phyloP scores from a whole-genome alignment of 2,113 vertebrate species.

The Dendropsophus ebraccatus region DNA sequence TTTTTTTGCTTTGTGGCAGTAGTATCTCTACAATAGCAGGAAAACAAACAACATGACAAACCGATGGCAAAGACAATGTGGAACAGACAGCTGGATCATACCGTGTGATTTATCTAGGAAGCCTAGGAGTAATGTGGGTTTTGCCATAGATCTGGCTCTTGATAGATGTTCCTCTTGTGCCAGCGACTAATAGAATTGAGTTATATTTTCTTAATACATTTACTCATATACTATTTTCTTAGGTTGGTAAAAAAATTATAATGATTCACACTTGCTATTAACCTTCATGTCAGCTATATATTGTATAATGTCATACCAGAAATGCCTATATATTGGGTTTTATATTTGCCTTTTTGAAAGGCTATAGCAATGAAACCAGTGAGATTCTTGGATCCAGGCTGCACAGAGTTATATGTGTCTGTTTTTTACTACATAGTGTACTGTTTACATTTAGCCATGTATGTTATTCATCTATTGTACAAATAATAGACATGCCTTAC shows the following conservation, averaged over 20 bases:
- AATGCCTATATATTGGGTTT: neutral
- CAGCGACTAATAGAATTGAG: neutral
- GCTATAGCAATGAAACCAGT: neutral
- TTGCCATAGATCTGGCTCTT: neutral
- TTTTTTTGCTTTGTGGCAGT: neutral
- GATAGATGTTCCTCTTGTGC: neutral
- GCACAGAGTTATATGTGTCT: neutral
- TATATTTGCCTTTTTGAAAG: neutral
- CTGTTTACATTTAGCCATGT: too few relatives aligned
- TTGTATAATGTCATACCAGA: neutral
- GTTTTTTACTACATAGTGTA: neutral
- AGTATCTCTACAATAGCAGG: conserved; percentile 27
- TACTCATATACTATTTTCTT: neutral
- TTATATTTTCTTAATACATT: neutral
- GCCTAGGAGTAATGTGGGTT: neutral
- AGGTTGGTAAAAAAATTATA: neutral
- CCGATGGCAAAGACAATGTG: neutral
- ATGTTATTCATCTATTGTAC: neutral
- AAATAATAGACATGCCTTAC: neutral
- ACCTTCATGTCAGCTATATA: neutral
- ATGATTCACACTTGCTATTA: neutral
- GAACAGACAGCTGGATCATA: neutral
- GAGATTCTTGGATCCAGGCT: neutral
- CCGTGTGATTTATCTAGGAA: neutral
- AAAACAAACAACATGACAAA: conserved; percentile 35